Conservation (phyloP, 2,888 invertebrate genomes). For the Mesorhabditis belari region DNA sequence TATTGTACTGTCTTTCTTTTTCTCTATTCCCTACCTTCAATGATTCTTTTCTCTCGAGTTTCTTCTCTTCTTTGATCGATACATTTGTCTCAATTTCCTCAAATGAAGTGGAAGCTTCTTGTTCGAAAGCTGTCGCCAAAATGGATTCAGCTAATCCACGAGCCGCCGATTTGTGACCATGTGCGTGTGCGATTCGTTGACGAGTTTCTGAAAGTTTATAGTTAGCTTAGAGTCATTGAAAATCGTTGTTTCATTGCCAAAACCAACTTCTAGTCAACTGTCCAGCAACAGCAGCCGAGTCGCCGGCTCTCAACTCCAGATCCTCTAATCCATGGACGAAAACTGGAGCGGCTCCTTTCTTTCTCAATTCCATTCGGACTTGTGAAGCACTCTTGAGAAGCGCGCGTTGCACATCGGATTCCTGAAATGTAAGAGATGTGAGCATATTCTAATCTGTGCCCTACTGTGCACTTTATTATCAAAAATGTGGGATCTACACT, state of each 20-base stretch:
- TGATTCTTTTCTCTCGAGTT: not conserved
- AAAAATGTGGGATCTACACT: too few species aligned
- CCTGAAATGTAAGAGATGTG: too few species aligned
- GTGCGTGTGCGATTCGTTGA: not conserved
- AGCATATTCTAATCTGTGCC: too few species aligned
- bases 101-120: too few species aligned
- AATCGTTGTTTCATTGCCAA: not conserved
- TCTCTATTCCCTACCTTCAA: not conserved
- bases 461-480: too few species aligned
- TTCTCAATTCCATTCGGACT: slow-evolving; percentile 22
- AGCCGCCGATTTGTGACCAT: not conserved
- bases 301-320: slow-evolving; percentile 49
- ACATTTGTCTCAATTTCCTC: too few species aligned
- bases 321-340: slow-evolving; percentile 50
- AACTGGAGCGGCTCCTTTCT: slow-evolving; percentile 41
- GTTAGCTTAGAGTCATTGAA: too few species aligned
- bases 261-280: slow-evolving; percentile 36
- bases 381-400: not conserved
- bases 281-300: slow-evolving; percentile 47
- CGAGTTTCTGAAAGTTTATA: not conserved
- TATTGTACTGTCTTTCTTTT: not conserved
- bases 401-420: not conserved
- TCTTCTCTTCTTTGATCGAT: not conserved
- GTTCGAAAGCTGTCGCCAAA: not conserved
- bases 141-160: not conserved